Evolutionary conservation across 2,888 invertebrate genomes (phyloP), one percentile per base, ranked within the genome.

Genomic region (Drosophila rellima): DNA sequence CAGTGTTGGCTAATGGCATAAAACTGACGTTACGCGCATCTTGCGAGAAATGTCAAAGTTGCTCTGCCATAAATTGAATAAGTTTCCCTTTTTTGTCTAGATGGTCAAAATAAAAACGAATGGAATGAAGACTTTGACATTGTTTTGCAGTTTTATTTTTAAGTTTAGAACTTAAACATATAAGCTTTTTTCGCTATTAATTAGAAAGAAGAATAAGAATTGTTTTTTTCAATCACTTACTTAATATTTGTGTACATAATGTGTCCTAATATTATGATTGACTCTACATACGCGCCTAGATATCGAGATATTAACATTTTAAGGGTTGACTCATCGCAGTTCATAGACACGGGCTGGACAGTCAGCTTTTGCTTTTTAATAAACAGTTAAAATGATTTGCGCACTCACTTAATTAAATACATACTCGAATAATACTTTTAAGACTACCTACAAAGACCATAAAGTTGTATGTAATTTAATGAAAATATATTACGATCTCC

Each of bases 391-490:
- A 54, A 67, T 57, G 56, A 74, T 70, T 65, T 66, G 62, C 66
- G 55, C 45, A 39, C 66, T 69, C 54, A 76, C 69, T 85, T 74
- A 73, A 82, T 75, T 80, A 69, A 56, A 51, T 70, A 57, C 45
- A 65, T 60, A 71, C 50, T 44, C 17, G 8, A 23, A 56, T 56
- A 56, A 45, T 23, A 54, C 44, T 68, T 71, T 68, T 62, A 56
- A 64, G 56, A 45, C 56, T 51, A 45, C 33, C 50, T 56, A 31
- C 37, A 63, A 75, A 67, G 52, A 50, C 72, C 72, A 74, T 83
- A 82, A 85, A 85, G 79, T 72, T 74, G 65, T 70, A 67, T 70
- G 50, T 63, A 63, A 72, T 82, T 88, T 83, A 83, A 83, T 83
- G 86, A 88, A 88, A 88, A 83, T 83, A 85, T 83, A 83, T 85